phyloP scores from a whole-genome alignment of 1,140 invertebrate species.

The Drosophila funebris region DNA sequence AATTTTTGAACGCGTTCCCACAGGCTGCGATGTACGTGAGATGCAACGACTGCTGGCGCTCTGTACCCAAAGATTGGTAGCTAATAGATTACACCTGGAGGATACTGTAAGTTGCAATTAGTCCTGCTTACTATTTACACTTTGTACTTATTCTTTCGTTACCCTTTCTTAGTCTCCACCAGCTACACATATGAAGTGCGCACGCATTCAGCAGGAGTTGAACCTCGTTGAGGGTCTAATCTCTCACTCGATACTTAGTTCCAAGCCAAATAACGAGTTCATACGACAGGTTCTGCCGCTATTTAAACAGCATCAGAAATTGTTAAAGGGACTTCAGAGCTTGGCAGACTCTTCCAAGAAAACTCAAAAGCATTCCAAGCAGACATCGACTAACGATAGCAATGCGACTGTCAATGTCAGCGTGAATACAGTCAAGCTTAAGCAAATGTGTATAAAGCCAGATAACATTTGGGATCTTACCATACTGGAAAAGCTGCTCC shows the following conservation, averaged over 20 bases:
- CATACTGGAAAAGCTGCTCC: constrained; percentile 63
- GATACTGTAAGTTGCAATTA: constrained; percentile 54
- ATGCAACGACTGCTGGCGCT: constrained; percentile 58
- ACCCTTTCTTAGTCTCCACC: constrained; percentile 31
- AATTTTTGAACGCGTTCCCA: constrained; percentile 58
- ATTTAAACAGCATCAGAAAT: constrained; percentile 68
- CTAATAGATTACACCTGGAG: constrained; percentile 60
- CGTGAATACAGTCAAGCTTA: constrained; percentile 57
- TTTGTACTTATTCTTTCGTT: neutral
- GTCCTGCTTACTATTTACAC: neutral
- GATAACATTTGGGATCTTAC: constrained; percentile 80
- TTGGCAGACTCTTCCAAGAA: constrained; percentile 57
- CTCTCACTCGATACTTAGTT: constrained; percentile 55
- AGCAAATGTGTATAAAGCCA: constrained; percentile 57
- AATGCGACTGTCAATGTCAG: constrained; percentile 53
- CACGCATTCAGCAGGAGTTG: constrained; percentile 64
- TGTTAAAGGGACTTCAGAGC: constrained; percentile 46
- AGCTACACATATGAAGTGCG: constrained; percentile 66
- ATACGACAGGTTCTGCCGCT: constrained; percentile 61
- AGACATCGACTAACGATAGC: constrained; percentile 24
- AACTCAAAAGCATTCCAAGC: constrained; percentile 52
- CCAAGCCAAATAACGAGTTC: constrained; percentile 61
- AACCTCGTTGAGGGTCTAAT: constrained; percentile 79
- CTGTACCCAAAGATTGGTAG: constrained; percentile 55
- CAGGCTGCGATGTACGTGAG: constrained; percentile 65